Conservation (phyloP, 2,113 vertebrate species). For the Carettochelys insculpta region DNA sequence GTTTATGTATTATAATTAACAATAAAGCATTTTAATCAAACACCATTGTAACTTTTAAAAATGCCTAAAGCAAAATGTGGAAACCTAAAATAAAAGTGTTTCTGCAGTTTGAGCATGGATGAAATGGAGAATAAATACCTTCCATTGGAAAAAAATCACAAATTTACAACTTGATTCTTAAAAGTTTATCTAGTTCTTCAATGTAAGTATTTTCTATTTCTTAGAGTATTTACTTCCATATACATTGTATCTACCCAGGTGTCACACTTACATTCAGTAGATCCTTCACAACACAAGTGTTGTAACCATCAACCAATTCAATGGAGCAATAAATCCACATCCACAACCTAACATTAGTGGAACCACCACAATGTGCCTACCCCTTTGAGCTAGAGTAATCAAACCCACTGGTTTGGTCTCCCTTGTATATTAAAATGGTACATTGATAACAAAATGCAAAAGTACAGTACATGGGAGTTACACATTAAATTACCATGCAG, state of each 20-base stretch:
- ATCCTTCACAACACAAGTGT: neutral
- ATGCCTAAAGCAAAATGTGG: neutral
- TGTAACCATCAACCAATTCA: neutral
- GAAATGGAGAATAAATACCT: neutral
- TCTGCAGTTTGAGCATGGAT: neutral
- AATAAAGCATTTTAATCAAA: neutral
- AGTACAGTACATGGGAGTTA: neutral
- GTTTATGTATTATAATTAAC: neutral
- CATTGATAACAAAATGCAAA: neutral
- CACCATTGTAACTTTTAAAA: neutral
- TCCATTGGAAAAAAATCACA: neutral
- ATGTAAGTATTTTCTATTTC: neutral
- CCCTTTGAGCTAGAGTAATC: neutral
- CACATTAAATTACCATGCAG: neutral
- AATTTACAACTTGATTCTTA: neutral
- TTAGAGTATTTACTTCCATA: neutral
- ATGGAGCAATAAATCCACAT: neutral
- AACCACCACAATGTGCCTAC: neutral
- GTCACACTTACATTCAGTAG: neutral
- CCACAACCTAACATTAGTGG: neutral
- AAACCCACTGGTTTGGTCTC: neutral
- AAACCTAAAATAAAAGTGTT: neutral
- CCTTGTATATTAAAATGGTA: neutral
- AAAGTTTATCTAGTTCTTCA: neutral
- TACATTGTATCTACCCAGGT: neutral